These are phyloP conservation scores for Daubentonia madagascariensis DNA, from an alignment of 2,113 vertebrate species.

Conservation along the genomic window DNA sequence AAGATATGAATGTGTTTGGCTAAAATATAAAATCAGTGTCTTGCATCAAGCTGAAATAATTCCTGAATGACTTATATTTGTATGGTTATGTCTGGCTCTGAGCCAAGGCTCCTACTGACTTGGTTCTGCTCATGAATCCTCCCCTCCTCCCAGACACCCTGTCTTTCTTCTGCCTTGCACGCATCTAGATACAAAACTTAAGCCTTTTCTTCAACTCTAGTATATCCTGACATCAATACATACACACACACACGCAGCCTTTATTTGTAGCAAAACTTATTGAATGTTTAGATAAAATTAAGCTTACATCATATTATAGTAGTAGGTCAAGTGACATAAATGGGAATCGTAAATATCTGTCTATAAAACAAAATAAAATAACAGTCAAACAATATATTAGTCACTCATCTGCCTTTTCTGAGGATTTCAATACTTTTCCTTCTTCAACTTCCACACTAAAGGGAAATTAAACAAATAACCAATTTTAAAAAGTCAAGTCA, in stretches of 20 bases:
- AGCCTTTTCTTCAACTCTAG: background rate
- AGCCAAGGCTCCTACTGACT: background rate
- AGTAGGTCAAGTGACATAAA: background rate
- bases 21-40: background rate
- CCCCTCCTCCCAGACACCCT: background rate
- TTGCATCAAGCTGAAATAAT: background rate
- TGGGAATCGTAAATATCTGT: background rate
- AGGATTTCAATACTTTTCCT: background rate
- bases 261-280: background rate
- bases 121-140: background rate
- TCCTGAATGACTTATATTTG: background rate
- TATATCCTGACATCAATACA: too few species aligned
- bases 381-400: background rate
- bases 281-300: background rate
- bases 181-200: background rate
- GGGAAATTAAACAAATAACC: background rate
- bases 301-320: background rate
- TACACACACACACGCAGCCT: fast-evolving
- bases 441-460: background rate
- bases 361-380: background rate
- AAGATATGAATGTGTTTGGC: background rate
- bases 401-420: background rate
- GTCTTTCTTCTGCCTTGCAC: background rate
- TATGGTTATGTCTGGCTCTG: background rate
- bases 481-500: background rate